Base-by-base conservation (phyloP, 2,113 vertebrate genomes). In the Noctilio leporinus region DNA sequence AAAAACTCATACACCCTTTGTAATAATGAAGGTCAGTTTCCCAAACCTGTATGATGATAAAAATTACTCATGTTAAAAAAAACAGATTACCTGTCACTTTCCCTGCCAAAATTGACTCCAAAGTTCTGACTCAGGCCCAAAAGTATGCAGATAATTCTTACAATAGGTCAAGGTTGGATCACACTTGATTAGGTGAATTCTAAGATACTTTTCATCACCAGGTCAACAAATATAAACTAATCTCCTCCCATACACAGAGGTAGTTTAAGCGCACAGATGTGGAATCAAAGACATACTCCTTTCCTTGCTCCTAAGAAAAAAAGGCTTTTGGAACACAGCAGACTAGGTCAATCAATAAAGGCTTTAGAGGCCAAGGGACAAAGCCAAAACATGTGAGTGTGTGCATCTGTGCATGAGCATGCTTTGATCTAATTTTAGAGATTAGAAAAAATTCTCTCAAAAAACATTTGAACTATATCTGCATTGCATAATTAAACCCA, bases 351-450 rank as follows among this genome's bases (percentile, higher is more conserved):
- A n/a, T 33, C 70, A 84, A 57, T n/a, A 47, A 30, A 95, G n/a
- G 43, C 24, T 40, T 93, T 78, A 83, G 35, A 88, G 70, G 88
- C 3, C 0, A 0, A 93, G 28, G 40, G 57, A 67, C 62, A 91
- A 88, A 78, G 38, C n/a, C 73, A 83, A 91, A 83, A 70, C 73
- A n/a, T 5, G 5, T 49, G 10, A 40, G 22, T 33, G 26, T 40
- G 16, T 12, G 30, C 45, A 57, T 57, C 47, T 64, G 4, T 65
- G 40, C 64, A 24, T 40, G 45, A 0, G 0, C 7, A 33, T 0
- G 10, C 40, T 93, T 89, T 33, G 51, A 96, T 95, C 62, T 95
- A 78, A 84, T 96, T 94, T 94, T 51, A 93, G 59, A 91, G 49
- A 67, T 86, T 69, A 64, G 26, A 93, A 80, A 10, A 86, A 86